These are phyloP conservation scores for Pseudomugil tenellus DNA, from an alignment of 2,797 vertebrate genomes.

Conservation along the genomic window DNA sequence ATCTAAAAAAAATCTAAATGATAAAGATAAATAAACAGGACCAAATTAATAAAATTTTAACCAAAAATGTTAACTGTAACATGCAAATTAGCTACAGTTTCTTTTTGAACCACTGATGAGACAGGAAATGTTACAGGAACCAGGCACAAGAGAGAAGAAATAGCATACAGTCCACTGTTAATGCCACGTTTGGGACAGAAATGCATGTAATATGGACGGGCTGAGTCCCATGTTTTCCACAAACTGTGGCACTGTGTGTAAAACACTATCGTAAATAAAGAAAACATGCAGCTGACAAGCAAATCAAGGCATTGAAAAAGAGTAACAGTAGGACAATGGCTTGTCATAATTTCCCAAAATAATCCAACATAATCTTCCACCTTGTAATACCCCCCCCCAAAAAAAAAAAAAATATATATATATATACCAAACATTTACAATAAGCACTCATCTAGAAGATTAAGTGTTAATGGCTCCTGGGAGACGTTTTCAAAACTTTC, in stretches of 20 bases:
- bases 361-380: slow-evolving; percentile 47
- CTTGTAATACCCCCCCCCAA: slow-evolving; percentile 32
- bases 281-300: slow-evolving; percentile 66
- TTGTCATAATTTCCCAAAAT: slow-evolving; percentile 66
- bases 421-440: slow-evolving; percentile 62
- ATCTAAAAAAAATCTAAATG: slow-evolving; percentile 67
- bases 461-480: slow-evolving; percentile 45
- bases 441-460: slow-evolving; percentile 45
- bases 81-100: slow-evolving; percentile 77
- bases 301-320: slow-evolving; percentile 29
- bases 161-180: slow-evolving; percentile 72
- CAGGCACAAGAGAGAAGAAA: slow-evolving; percentile 75
- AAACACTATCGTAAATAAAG: slow-evolving; percentile 34
- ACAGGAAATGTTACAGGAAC: slow-evolving; percentile 60
- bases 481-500: not conserved
- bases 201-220: slow-evolving; percentile 73
- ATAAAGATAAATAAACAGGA: slow-evolving; percentile 53
- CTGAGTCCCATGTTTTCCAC: slow-evolving; percentile 54
- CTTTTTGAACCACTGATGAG: slow-evolving; percentile 47
- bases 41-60: slow-evolving; percentile 25
- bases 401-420: slow-evolving; percentile 50
- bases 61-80: slow-evolving; percentile 68
- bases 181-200: slow-evolving; percentile 71
- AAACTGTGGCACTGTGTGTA: slow-evolving; percentile 38
- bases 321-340: slow-evolving; percentile 45